Percentiles rank a stretch among this genome's conserved stretches.
Evolutionary conservation across 2,888 invertebrate species (phyloP).

Genomic region (Tenthredo notha): DNA sequence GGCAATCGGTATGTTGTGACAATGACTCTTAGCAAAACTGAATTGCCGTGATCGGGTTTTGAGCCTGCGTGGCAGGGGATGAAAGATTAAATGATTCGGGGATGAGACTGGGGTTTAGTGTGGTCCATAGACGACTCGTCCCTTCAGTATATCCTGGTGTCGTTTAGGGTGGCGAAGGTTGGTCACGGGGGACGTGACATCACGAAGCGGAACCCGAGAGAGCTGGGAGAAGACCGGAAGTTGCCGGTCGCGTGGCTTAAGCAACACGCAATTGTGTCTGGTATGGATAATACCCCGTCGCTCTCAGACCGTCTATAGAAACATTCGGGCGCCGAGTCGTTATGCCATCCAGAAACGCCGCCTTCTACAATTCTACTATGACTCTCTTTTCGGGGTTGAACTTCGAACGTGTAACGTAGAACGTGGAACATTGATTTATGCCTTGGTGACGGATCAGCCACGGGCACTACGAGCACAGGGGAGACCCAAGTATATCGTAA

Average conservation of each 20-base stretch:
- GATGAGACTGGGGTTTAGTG: constrained; percentile 36
- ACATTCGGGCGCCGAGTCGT: neutral
- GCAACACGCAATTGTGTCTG: constrained; percentile 78
- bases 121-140: constrained; percentile 27
- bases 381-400: constrained; percentile 30
- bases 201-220: constrained; percentile 75
- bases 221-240: constrained; percentile 77
- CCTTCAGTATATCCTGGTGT: constrained; percentile 27
- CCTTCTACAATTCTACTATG: constrained; percentile 20
- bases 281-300: constrained; percentile 60
- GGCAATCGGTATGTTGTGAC: constrained; percentile 62
- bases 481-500: neutral
- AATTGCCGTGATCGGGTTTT: constrained; percentile 60
- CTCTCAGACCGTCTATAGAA: constrained; percentile 39
- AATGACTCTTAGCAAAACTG: constrained; percentile 62
- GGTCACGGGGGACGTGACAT: constrained; percentile 69
- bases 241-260: constrained; percentile 77
- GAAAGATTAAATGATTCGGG: constrained; percentile 55
- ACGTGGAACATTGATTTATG: constrained; percentile 72
- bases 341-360: constrained; percentile 23
- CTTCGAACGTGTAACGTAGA: constrained; percentile 14
- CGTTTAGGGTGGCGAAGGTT: constrained; percentile 49
- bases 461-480: constrained; percentile 13
- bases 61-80: constrained; percentile 8
- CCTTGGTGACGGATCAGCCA: constrained; percentile 70